These are phyloP conservation scores for Xylota segnis DNA, from an alignment of 2,888 invertebrate genomes.

Conservation along the genomic window DNA sequence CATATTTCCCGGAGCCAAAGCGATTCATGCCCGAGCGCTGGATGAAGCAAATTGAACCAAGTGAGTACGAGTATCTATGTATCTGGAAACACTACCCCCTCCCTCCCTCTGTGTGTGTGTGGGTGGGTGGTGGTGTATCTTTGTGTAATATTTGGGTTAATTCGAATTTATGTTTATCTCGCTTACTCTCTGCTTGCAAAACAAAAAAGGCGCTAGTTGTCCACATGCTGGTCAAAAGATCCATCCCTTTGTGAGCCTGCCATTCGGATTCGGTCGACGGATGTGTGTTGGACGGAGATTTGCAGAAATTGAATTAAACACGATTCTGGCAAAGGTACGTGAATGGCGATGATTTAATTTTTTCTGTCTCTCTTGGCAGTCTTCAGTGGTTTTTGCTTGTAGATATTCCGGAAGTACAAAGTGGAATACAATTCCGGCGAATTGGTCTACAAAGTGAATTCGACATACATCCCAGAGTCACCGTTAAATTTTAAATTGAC, in stretches of 20 bases:
- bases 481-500: slow-evolving; percentile 89
- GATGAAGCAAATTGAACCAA: slow-evolving; percentile 86
- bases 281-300: slow-evolving; percentile 92
- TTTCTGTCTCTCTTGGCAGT: neutral
- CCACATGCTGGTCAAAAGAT: slow-evolving; percentile 86
- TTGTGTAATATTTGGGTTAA: slow-evolving; percentile 41
- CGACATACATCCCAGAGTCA: slow-evolving; percentile 90
- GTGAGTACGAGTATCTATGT: slow-evolving; percentile 80
- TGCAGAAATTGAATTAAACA: slow-evolving; percentile 92
- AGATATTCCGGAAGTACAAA: slow-evolving; percentile 90
- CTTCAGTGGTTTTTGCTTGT: slow-evolving; percentile 74
- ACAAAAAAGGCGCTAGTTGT: slow-evolving; percentile 78
- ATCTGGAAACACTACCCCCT: neutral
- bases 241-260: slow-evolving; percentile 90
- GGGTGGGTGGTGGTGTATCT: neutral
- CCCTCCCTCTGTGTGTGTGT: neutral
- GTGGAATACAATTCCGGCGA: slow-evolving; percentile 89
- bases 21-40: slow-evolving; percentile 91
- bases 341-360: neutral
- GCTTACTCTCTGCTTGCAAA: neutral
- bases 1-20: slow-evolving; percentile 90
- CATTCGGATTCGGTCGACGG: slow-evolving; percentile 91
- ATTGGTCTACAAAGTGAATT: slow-evolving; percentile 89
- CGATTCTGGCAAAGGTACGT: slow-evolving; percentile 89
- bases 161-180: slow-evolving; percentile 19